Evolutionary conservation across 2,113 vertebrate species (phyloP).

Genomic region (Phainopepla nitens): DNA sequence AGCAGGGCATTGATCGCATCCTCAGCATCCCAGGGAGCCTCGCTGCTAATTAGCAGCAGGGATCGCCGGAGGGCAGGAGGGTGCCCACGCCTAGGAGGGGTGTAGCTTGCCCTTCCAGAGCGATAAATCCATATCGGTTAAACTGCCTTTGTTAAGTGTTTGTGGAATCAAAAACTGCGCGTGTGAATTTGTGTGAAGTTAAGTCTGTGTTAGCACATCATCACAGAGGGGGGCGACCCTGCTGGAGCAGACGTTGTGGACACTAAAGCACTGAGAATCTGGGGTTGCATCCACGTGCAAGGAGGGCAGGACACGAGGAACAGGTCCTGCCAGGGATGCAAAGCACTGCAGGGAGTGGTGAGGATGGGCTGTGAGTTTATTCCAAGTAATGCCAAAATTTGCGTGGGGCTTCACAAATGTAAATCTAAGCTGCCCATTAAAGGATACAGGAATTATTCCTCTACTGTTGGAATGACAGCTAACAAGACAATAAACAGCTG

Average conservation of each 20-base stretch:
- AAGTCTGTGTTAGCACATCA: neutral
- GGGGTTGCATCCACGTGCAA: neutral
- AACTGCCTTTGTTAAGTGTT: slow-evolving; percentile 1
- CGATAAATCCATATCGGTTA: slow-evolving; percentile 54
- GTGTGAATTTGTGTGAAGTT: neutral
- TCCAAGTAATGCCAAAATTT: neutral
- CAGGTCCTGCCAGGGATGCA: neutral
- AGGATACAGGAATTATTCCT: neutral
- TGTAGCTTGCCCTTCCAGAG: neutral
- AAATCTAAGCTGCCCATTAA: neutral
- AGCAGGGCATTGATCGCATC: neutral
- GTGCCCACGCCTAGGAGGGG: neutral
- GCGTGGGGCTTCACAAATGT: neutral
- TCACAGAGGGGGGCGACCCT: neutral
- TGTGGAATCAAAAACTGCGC: neutral
- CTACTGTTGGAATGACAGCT: neutral
- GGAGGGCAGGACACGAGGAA: neutral
- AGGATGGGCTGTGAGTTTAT: neutral
- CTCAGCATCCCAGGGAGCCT: neutral
- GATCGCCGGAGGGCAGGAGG: slow-evolving; percentile 48
- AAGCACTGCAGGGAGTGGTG: neutral
- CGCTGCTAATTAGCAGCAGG: slow-evolving; percentile 61
- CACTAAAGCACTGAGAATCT: neutral
- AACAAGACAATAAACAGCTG: neutral
- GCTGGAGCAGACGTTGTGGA: neutral